Evolutionary conservation across 2,888 invertebrate genomes (phyloP), one percentile per base, ranked within the genome.

Genomic region (Erebia ligea): DNA sequence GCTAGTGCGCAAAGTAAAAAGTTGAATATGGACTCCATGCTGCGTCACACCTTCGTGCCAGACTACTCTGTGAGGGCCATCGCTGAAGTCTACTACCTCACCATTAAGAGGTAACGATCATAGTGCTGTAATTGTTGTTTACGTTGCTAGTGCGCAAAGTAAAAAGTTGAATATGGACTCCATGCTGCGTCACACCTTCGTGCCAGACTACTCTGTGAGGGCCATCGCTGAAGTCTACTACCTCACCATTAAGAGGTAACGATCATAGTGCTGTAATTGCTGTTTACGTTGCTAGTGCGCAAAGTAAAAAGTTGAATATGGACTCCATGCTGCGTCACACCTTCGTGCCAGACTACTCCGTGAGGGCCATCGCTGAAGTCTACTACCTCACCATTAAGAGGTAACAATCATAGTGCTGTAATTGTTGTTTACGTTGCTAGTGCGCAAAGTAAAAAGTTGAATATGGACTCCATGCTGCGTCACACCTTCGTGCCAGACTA

Each of bases 331-430:
- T 97, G 73, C 95, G 96, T 50, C 96, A 96, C 87, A 96, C 96
- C 2, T 99, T 98, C 92, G 95, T 97, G 59, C 99, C 99, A 0
- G 99, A 99, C 89, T 99, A 98, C 92, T 96, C 98, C 10, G 98
- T 99, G 10, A 95, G 97, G 40, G 98, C 98, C 8, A 94, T 96
- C 76, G 95, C 96, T 0, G 98, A 98, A 85, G 95, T 98, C 0
- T 95, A 97, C 85, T 99, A 98, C 87, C 94, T 98, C 76, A 96
- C 96, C 79, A 96, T 99, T 77, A 97, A 96, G 81, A 95, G 98
- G 93, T 92, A 75, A 17, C 25, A 1, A 8, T 25, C 0, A 25
- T 57, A 1, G 10, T 5, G 56, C 17, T 21, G 56, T 10, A 10
- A 13, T 19, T 21, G 13, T 54, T 10, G 8, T 17, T 15, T 15